Conservation (phyloP, 2,888 invertebrate genomes). For the Sarcophaga carnaria region DNA sequence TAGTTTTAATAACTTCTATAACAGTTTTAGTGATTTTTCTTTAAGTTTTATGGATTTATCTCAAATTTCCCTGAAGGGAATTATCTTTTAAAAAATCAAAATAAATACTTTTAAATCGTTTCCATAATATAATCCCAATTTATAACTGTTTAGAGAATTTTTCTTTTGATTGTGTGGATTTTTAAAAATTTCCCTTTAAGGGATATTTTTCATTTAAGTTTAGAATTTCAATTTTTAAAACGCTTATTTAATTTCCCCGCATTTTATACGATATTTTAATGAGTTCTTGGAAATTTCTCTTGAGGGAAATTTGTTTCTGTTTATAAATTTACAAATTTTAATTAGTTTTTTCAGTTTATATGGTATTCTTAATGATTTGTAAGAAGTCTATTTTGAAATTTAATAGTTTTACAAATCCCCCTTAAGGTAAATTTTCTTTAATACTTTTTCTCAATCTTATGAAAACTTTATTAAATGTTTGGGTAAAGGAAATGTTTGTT, state of each 20-base stretch:
- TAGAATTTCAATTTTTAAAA: neutral
- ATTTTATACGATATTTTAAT: neutral
- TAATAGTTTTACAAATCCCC: no score
- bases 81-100: neutral
- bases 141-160: neutral
- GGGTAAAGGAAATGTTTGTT: no score
- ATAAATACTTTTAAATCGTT: no score
- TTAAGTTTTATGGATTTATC: neutral
- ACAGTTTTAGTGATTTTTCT: neutral
- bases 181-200: no score
- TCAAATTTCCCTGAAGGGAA: slow-evolving; percentile 6
- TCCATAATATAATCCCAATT: neutral
- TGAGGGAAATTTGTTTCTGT: neutral
- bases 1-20: neutral
- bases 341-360: no score
- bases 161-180: neutral
- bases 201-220: neutral
- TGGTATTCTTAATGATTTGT: no score
- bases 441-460: no score
- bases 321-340: no score
- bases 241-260: neutral
- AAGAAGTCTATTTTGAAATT: no score
- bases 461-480: no score
- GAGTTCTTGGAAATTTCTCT: neutral
- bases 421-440: no score